These are phyloP conservation scores for Nyctibius bracteatus DNA, from an alignment of 2,113 vertebrate species.

Conservation along the genomic window DNA sequence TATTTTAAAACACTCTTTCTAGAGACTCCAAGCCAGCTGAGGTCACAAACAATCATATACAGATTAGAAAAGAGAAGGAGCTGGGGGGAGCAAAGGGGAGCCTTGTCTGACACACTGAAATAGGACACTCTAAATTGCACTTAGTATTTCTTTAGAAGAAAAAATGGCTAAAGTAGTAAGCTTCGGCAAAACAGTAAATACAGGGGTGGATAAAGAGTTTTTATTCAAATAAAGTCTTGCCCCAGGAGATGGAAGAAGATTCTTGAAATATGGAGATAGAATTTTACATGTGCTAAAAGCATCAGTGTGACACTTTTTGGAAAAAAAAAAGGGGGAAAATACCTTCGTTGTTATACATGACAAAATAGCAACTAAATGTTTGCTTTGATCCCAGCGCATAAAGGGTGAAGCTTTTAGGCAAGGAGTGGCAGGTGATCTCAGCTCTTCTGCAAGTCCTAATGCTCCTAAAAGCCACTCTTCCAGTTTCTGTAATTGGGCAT, in stretches of 20 bases:
- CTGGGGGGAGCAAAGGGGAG: neutral
- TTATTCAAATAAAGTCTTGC: slow-evolving; percentile 61
- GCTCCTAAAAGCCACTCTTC: slow-evolving; percentile 99
- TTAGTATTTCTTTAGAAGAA: slow-evolving; percentile 35
- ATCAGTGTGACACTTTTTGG: slow-evolving; percentile 61
- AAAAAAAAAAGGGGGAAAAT: neutral
- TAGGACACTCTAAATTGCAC: slow-evolving; percentile 25
- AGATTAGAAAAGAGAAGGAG: slow-evolving; percentile 37
- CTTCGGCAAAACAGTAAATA: slow-evolving; percentile 23
- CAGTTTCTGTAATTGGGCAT: slow-evolving; percentile 99
- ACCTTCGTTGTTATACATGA: slow-evolving; percentile 59
- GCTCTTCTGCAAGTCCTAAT: slow-evolving; percentile 99
- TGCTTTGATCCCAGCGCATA: slow-evolving; percentile 84
- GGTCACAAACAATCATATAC: slow-evolving; percentile 38
- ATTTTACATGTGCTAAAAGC: slow-evolving; percentile 70
- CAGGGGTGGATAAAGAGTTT: slow-evolving; percentile 46
- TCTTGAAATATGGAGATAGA: slow-evolving; percentile 35
- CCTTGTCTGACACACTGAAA: slow-evolving; percentile 17
- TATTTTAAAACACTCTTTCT: slow-evolving; percentile 48
- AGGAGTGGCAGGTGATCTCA: slow-evolving; percentile 99
- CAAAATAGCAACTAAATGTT: slow-evolving; percentile 68
- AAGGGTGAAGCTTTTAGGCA: slow-evolving; percentile 99
- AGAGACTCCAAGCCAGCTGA: slow-evolving; percentile 24
- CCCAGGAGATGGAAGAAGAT: slow-evolving; percentile 52
- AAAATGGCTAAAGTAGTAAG: neutral